Conservation (phyloP, 1,140 invertebrate species). For the Magallana angulata region DNA sequence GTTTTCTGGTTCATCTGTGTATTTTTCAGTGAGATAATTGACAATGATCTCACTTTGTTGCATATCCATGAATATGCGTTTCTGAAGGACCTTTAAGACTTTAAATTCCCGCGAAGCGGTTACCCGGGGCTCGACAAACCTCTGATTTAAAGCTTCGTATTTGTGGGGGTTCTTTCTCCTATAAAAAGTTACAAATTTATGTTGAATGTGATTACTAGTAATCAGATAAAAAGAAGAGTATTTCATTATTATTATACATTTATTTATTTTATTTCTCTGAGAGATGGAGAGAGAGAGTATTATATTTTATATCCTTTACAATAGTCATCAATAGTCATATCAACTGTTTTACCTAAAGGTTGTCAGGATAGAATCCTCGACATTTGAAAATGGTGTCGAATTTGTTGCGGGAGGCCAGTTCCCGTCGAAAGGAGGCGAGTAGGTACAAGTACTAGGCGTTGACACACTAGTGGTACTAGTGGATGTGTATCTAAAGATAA, state of each 20-base stretch:
- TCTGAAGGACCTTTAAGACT: constrained; percentile 6
- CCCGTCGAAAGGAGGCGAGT: background rate
- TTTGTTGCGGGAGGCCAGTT: constrained; percentile 22
- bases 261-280: background rate
- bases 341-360: background rate
- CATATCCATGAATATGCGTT: background rate
- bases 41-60: constrained; percentile 22
- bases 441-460: constrained; percentile 17
- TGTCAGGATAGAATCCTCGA: constrained; percentile 24
- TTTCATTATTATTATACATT: background rate
- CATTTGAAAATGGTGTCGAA: constrained; percentile 27
- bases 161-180: constrained; percentile 3
- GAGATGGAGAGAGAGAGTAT: background rate
- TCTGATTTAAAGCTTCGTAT: background rate
- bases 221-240: background rate
- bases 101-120: constrained; percentile 12
- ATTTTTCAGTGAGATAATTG: constrained; percentile 21
- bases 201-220: background rate
- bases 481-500: background rate
- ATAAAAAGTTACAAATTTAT: background rate
- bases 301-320: constrained; percentile 27
- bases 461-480: background rate
- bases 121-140: background rate
- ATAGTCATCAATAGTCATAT: constrained; percentile 17
- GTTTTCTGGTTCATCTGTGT: background rate